Evolutionary conservation across 2,113 vertebrate genomes (phyloP).

Genomic region (Sigmodon hispidus): DNA sequence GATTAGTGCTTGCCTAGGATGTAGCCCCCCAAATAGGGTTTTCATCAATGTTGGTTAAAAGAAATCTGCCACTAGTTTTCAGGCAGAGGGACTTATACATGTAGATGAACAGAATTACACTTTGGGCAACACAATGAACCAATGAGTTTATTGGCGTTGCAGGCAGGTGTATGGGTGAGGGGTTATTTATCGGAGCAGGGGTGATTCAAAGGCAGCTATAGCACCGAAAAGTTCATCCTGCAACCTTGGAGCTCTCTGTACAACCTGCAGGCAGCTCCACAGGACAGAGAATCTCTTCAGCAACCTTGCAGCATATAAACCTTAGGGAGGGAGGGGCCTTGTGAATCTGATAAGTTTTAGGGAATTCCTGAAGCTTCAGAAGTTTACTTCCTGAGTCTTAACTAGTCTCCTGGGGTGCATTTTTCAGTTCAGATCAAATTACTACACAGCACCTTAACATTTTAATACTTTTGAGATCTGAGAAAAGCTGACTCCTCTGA

Average conservation of each 20-base stretch:
- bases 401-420: not conserved
- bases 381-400: not conserved
- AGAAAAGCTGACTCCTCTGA: not conserved
- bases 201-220: not conserved
- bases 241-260: not conserved
- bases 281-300: not conserved
- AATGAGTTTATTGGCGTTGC: not conserved
- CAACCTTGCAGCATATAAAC: not conserved
- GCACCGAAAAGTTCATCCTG: not conserved
- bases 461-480: slow-evolving; percentile 5
- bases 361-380: not conserved
- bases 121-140: not conserved
- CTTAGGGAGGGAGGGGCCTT: not conserved
- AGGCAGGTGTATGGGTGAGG: not conserved
- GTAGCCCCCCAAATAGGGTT: not conserved
- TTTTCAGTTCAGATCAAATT: not conserved
- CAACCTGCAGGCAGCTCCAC: not conserved
- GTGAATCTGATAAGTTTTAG: not conserved
- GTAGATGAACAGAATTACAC: not conserved
- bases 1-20: not conserved
- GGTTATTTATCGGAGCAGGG: not conserved
- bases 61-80: not conserved
- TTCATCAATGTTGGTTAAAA: not conserved
- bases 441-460: not conserved
- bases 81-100: not conserved